A percentile compares a stretch with the other conserved stretches of the same genome.
Conservation (phyloP, 1,140 invertebrate genomes). For the Steinernema khuongi region DNA sequence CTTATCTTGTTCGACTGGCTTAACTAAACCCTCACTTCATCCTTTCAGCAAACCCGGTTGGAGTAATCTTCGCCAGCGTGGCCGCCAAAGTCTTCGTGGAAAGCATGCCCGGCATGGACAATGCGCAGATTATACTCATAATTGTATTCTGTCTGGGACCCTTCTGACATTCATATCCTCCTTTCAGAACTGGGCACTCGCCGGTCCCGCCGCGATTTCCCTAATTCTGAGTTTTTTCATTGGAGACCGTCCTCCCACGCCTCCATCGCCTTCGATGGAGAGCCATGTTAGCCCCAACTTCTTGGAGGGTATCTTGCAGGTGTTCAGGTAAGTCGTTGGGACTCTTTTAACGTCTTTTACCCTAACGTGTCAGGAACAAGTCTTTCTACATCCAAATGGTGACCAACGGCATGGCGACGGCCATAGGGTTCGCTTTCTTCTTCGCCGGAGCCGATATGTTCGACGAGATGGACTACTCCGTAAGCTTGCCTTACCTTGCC, state of each 20-base stretch:
- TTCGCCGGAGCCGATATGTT: constrained; percentile 25
- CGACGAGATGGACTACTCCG: constrained; percentile 17
- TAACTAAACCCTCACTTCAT: no score
- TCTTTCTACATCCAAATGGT: constrained; percentile 31
- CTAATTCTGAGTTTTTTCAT: not conserved
- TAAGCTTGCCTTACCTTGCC: constrained; percentile 3
- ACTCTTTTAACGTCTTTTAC: not conserved
- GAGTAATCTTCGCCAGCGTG: constrained; percentile 53
- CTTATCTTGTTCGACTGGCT: not conserved
- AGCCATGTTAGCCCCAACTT: constrained; percentile 40
- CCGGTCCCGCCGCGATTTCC: not conserved
- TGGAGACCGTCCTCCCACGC: constrained; percentile 10
- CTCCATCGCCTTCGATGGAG: constrained; percentile 47
- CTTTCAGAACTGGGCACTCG: not conserved
- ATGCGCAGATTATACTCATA: not conserved
- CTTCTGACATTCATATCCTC: not conserved
- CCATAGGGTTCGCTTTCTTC: constrained; percentile 27
- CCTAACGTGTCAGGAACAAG: constrained; percentile 28
- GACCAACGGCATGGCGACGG: constrained; percentile 24
- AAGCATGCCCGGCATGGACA: not conserved
- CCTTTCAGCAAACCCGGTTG: constrained; percentile 53
- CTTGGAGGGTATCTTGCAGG: constrained; percentile 36
- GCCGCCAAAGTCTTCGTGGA: not conserved
- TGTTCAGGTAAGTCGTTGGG: constrained; percentile 37
- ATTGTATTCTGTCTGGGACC: not conserved